Base-by-base conservation (phyloP, 2,113 vertebrate species). In the Isurus oxyrinchus region DNA sequence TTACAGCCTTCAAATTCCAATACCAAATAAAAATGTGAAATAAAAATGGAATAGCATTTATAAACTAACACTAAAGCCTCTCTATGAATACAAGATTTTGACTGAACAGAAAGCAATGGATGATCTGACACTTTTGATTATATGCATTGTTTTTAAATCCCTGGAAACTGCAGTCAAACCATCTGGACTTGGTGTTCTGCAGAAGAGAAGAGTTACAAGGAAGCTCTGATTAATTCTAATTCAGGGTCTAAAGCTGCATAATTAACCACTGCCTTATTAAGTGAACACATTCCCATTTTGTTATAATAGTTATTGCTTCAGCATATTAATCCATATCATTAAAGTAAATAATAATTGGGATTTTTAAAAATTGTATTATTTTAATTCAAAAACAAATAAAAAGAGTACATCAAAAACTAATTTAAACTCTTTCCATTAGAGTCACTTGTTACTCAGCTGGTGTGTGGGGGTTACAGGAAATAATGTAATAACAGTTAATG, bases 401-500 rank as follows among this genome's bases (percentile, higher is more conserved):
- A 95, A 72, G 76, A 72, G 44, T 55, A 55, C 4, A 95, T 95
- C 31, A 72, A 72, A 72, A 95, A 55, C 66, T 72, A 72, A 95
- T 72, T 95, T 72, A 72, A 95, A 72, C 67, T 95, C 94, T 91
- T 55, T 95, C 40, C 23, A 76, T 95, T 95, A 55, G 66, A 44
- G 2, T 97, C 44, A 93, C 96, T 97, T 97, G 97, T 97, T 98
- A 97, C 97, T 98, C 97, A 98, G 97, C 96, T 97, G 97, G 97
- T 98, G 97, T 97, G 97, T 97, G 5, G 97, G 98, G 98, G 98
- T 98, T 98, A 97, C 97, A 96, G 97, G 97, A 98, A 98, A 98
- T 98, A 98, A 98, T 98, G 97, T 97, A 96, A 97, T 97, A 97
- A 97, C 97, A 98, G 97, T 98, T 98, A 98, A 98, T 98, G 98